Evolutionary conservation across 2,113 vertebrate genomes (phyloP).

Genomic region (Calypte anna): DNA sequence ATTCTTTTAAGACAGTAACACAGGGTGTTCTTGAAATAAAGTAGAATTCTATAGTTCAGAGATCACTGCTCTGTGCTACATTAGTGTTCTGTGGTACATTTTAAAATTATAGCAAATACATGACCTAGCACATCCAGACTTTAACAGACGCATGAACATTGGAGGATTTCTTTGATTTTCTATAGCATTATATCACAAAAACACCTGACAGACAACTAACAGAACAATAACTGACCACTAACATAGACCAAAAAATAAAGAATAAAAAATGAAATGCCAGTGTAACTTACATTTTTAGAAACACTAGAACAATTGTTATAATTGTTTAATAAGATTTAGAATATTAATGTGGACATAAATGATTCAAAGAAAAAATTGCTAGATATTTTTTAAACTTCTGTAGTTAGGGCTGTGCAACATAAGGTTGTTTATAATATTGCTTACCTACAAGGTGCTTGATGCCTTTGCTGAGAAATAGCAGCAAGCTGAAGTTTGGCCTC

Average conservation of each 20-base stretch:
- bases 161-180: neutral
- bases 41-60: neutral
- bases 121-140: neutral
- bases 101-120: neutral
- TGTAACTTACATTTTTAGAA: neutral
- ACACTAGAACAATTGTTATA: neutral
- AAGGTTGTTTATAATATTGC: neutral
- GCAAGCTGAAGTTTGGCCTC: constrained; percentile 84
- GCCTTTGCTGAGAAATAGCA: constrained; percentile 81
- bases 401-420: neutral
- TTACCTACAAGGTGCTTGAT: constrained; percentile 79
- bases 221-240: neutral
- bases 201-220: neutral
- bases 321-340: neutral
- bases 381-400: neutral
- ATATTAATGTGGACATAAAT: neutral
- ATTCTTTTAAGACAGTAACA: neutral
- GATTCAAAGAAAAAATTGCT: neutral
- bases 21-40: neutral
- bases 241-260: neutral
- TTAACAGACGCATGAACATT: neutral
- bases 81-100: neutral
- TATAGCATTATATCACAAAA: neutral
- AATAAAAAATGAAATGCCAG: neutral
- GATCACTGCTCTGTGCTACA: neutral